phyloP scores from a whole-genome alignment of 1,140 invertebrate genomes.

The Zophobas morio region DNA sequence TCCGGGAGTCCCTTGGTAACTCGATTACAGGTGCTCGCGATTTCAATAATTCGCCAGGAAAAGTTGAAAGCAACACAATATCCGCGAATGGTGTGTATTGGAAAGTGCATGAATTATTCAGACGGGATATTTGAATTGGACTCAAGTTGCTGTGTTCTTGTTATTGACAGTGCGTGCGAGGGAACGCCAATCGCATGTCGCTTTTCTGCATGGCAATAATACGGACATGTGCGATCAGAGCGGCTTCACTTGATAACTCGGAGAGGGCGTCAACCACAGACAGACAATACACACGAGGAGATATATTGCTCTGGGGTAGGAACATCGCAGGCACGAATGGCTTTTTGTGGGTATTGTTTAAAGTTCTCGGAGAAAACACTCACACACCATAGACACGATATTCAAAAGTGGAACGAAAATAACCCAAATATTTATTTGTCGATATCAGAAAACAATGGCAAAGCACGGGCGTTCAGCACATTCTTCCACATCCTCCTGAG shows the following conservation, averaged over 20 bases:
- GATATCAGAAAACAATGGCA: too few species aligned
- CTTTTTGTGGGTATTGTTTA: too few species aligned
- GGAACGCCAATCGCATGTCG: constrained; percentile 55
- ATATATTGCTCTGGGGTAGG: constrained; percentile 25
- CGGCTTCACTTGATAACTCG: constrained; percentile 48
- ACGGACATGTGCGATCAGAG: constrained; percentile 50
- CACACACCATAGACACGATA: too few species aligned
- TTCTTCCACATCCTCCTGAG: neutral
- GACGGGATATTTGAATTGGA: constrained; percentile 26
- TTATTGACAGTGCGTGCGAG: constrained; percentile 42
- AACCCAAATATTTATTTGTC: too few species aligned
- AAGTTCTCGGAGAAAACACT: too few species aligned
- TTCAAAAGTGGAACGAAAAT: too few species aligned
- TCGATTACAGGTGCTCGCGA: constrained; percentile 1
- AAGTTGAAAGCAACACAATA: constrained; percentile 10
- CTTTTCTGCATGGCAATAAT: constrained; percentile 52
- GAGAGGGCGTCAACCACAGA: constrained; percentile 50
- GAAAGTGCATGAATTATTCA: constrained; percentile 38
- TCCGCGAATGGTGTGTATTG: constrained; percentile 9
- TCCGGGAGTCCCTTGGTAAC: neutral
- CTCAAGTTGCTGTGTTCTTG: constrained; percentile 36
- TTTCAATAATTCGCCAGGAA: constrained; percentile 10
- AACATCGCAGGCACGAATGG: too few species aligned
- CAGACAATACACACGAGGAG: constrained; percentile 38
- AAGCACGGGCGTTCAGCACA: too few species aligned